Evolutionary conservation across 2,888 invertebrate species (phyloP).

Genomic region (Epiblema foenella): DNA sequence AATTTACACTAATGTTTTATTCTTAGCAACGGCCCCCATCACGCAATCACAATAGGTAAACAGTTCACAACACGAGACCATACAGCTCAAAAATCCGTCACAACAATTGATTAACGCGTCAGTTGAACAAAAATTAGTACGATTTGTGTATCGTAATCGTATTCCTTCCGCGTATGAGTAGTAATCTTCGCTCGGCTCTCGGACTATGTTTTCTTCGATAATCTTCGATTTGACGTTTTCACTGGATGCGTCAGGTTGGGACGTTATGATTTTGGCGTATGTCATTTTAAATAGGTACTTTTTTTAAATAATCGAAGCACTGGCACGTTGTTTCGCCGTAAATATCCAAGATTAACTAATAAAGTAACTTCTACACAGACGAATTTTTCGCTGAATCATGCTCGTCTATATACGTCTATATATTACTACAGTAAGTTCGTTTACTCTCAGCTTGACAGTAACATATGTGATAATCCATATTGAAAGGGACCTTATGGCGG

Average conservation of each 20-base stretch:
- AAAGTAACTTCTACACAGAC: too few species aligned
- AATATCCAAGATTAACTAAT: background rate
- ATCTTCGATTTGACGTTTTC: background rate
- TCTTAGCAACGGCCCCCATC: slow-evolving; percentile 53
- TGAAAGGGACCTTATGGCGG: too few species aligned
- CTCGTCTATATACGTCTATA: too few species aligned
- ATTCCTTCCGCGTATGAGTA: slow-evolving; percentile 40
- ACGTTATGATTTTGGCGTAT: background rate
- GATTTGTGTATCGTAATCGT: too few species aligned
- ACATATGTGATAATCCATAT: too few species aligned
- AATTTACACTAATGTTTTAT: background rate
- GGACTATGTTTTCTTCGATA: background rate
- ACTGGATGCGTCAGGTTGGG: background rate
- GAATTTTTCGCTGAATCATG: too few species aligned
- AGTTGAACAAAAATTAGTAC: slow-evolving; percentile 32
- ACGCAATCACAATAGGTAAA: slow-evolving; percentile 52
- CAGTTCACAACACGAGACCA: slow-evolving; percentile 52
- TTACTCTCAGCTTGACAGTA: too few species aligned
- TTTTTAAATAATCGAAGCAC: background rate
- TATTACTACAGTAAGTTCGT: too few species aligned
- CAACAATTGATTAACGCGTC: slow-evolving; percentile 48
- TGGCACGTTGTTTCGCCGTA: background rate
- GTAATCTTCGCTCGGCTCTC: slow-evolving; percentile 25
- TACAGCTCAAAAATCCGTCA: slow-evolving; percentile 48
- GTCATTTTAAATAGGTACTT: background rate